Base-by-base conservation (phyloP, 2,797 vertebrate genomes). In the Amphiprion clarkii region DNA sequence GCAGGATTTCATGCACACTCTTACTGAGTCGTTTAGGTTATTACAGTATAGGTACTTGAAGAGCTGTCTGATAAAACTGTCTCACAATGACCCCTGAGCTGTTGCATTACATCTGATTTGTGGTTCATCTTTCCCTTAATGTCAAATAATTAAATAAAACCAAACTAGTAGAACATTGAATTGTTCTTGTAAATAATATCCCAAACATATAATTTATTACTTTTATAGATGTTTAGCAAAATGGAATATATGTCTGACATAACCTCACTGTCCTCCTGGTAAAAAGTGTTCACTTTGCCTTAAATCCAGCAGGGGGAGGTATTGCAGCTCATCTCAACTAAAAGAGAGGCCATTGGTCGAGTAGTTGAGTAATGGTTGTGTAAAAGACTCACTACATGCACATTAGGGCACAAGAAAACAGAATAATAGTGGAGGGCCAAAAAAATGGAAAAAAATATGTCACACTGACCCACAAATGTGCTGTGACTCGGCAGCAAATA, bases 231-330 rank as follows among this genome's bases (percentile, higher is more conserved):
- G 25, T 48, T 44, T 17, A 52, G 14, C 9, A 19, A 13, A 46
- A 4, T 55, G 23, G 2, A 77, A 55, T 69, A 27, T 10, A 39
- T 2, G 29, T 62, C 5, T 13, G 2, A 52, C 10, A 68, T 14
- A 14, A 54, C 25, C 10, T 56, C 16, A 33, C 19, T 33, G 8
- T 19, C 33, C 39, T n/a, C 7, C 16, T 17, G 21, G 57, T 16
- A 9, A 59, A 39, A 39, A 21, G 4, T 14, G n/a, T 54, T 65
- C 19, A 40, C n/a, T 83, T 60, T 51, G 9, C 19, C 19, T 0
- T 72, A 11, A 42, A 60, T 78, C 88, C 91, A 89, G 86, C 72
- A 89, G 90, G 87, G 85, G 90, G 90, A 71, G 84, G 49, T 90
- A 86, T 86, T 90, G 87, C 78, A 81, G 76, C 86, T 91, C 56